Evolutionary conservation across 2,113 vertebrate species (phyloP), one percentile per base, ranked within the genome.

Genomic region (Chrysemys picta): DNA sequence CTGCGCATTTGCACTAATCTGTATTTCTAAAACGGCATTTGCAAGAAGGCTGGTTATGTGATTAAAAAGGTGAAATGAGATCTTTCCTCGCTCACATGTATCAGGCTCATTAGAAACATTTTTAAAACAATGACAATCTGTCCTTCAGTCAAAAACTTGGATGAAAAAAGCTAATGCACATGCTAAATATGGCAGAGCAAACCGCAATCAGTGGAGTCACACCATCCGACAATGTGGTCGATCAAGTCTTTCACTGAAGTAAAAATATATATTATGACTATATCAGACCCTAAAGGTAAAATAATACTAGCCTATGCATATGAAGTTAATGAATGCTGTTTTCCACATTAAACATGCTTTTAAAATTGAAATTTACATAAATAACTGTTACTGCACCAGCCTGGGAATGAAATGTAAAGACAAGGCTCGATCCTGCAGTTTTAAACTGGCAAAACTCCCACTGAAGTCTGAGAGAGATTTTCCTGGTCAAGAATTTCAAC

Each of bases 1-100:
- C n/a, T 57, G 13, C 72, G 85, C 14, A 31, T 88, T 52, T 25
- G 31, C 31, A 21, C 78, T 9, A 57, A 78, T 2, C 31, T 75
- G 6, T 1, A 7, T 91, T 96, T 82, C 79, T 56, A 92, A 42
- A 80, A 93, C 76, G 35, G 12, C 17, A 22, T 35, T 94, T 87
- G 31, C 35, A 50, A 89, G 50, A 81, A 65, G 38, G 31, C 19
- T 94, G 9, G 53, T 19, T n/a, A 5, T 6, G 65, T 6, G 49
- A 9, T 45, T 82, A 76, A 80, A 5, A 12, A 35, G 12, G 4
- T 16, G 24, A 84, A 85, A 89, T 16, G 31, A 38, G 42, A 11
- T 0, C 8, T 52, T 89, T 81, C 54, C 53, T 91, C 82, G 86
- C 24, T 17, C 27, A 21, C n/a, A 47, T 31, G 56, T 14, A 45